A percentile compares a stretch with the other conserved stretches of the same genome.
phyloP scores from a whole-genome alignment of 2,888 invertebrate species.

The Embidobia sp. region DNA sequence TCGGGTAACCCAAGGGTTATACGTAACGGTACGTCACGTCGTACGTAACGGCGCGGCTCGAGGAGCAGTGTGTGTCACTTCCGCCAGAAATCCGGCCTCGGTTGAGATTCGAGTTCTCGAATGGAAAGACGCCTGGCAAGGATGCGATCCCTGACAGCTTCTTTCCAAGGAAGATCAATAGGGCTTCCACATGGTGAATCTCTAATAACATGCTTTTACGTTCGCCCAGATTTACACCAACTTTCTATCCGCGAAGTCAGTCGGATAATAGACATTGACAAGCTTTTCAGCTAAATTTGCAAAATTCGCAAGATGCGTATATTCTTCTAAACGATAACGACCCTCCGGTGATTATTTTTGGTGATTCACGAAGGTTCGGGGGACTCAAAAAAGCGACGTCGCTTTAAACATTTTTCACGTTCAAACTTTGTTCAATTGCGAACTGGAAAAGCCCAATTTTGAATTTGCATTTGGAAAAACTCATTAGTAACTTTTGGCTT shows the following conservation, averaged over 20 bases:
- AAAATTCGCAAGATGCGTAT: slow-evolving; percentile 27
- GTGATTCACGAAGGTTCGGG: no score
- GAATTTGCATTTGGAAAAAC: no score
- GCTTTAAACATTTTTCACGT: no score
- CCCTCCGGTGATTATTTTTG: slow-evolving; percentile 1
- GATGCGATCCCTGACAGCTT: slow-evolving; percentile 62
- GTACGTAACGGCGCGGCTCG: slow-evolving; percentile 45
- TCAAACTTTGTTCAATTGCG: no score
- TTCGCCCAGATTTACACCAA: slow-evolving; percentile 48
- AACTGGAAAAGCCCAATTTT: no score
- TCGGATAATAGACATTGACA: slow-evolving; percentile 57
- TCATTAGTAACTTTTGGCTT: no score
- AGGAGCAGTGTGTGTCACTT: slow-evolving; percentile 67
- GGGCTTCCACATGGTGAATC: slow-evolving; percentile 61
- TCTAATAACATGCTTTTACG: slow-evolving; percentile 60
- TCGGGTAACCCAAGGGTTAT: slow-evolving; percentile 51
- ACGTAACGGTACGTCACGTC: slow-evolving; percentile 58
- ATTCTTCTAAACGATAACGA: slow-evolving; percentile 9
- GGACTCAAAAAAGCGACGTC: no score
- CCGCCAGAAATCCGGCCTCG: slow-evolving; percentile 64
- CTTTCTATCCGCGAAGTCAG: slow-evolving; percentile 42
- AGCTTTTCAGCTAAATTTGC: slow-evolving; percentile 50
- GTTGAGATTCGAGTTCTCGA: slow-evolving; percentile 39
- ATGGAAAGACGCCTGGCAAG: slow-evolving; percentile 45
- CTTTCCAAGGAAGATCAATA: slow-evolving; percentile 64